These are phyloP conservation scores for Pseudopodoces humilis DNA, from an alignment of 2,113 vertebrate genomes.

Conservation along the genomic window DNA sequence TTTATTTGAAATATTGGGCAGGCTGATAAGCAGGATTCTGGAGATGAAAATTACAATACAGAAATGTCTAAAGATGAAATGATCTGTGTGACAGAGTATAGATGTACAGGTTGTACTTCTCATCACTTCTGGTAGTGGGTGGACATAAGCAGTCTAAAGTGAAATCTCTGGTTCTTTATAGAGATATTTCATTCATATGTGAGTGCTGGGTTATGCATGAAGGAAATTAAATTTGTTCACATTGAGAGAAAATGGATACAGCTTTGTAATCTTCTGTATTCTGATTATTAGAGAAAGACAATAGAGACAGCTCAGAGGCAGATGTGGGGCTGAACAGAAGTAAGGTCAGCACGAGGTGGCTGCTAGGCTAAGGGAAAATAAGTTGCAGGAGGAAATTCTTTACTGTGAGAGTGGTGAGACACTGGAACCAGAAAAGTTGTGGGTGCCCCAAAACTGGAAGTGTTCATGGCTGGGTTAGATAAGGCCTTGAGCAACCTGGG, in stretches of 20 bases:
- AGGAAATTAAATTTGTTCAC: neutral
- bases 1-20: slow-evolving; percentile 25
- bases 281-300: neutral
- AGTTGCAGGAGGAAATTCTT: neutral
- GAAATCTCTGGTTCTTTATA: neutral
- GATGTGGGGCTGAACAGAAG: neutral
- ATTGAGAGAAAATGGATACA: neutral
- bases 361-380: neutral
- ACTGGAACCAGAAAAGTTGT: neutral
- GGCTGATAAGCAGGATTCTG: slow-evolving; percentile 9
- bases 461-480: no score
- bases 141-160: neutral
- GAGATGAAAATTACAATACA: slow-evolving; percentile 14
- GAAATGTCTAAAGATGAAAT: neutral
- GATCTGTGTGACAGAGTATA: neutral
- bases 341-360: neutral
- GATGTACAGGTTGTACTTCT: slow-evolving; percentile 13
- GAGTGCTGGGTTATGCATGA: neutral
- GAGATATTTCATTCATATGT: slow-evolving; percentile 4
- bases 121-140: slow-evolving; percentile 8
- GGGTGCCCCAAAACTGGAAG: neutral
- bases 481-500: neutral
- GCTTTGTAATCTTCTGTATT: neutral
- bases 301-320: neutral
- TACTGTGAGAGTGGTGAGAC: neutral